Percentiles rank a stretch among this genome's conserved stretches.
phyloP scores from a whole-genome alignment of 2,113 vertebrate genomes.

The Alethe diademata region DNA sequence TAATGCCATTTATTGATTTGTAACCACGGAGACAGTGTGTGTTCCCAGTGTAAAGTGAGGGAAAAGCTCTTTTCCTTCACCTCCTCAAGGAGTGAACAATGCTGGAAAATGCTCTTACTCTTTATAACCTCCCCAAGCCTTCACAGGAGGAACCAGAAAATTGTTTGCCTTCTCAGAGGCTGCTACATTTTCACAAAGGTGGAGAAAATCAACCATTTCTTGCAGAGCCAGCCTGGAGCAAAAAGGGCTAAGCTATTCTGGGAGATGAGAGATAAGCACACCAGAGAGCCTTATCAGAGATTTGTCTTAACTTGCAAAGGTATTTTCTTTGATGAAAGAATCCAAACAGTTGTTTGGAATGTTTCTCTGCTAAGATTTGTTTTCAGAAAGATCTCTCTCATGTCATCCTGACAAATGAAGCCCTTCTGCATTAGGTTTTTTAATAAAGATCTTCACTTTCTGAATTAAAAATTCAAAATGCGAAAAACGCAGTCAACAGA shows the following conservation, averaged over 20 bases:
- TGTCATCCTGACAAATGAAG: background rate
- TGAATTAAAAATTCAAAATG: background rate
- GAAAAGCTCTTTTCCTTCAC: background rate
- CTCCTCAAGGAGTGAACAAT: background rate
- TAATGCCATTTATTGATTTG: slow-evolving; percentile 6
- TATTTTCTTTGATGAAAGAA: slow-evolving; percentile 47
- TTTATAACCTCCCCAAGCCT: background rate
- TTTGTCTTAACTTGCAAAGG: slow-evolving; percentile 46
- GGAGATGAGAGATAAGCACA: slow-evolving; percentile 36
- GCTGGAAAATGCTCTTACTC: background rate
- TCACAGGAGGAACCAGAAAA: accelerated
- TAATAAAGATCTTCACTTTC: background rate
- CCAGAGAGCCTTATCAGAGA: slow-evolving; percentile 27
- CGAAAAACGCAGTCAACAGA: background rate
- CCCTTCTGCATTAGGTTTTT: background rate
- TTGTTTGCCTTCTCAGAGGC: background rate
- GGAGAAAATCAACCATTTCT: slow-evolving; percentile 18
- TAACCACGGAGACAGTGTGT: background rate
- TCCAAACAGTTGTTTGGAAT: background rate
- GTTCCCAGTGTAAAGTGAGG: background rate
- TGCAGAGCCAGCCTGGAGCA: slow-evolving; percentile 26
- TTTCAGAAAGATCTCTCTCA: background rate
- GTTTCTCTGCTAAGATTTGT: slow-evolving; percentile 1
- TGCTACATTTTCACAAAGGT: background rate
- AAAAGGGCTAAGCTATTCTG: background rate